phyloP scores from a whole-genome alignment of 1,140 invertebrate species.

The Drosophila malerkotliana region DNA sequence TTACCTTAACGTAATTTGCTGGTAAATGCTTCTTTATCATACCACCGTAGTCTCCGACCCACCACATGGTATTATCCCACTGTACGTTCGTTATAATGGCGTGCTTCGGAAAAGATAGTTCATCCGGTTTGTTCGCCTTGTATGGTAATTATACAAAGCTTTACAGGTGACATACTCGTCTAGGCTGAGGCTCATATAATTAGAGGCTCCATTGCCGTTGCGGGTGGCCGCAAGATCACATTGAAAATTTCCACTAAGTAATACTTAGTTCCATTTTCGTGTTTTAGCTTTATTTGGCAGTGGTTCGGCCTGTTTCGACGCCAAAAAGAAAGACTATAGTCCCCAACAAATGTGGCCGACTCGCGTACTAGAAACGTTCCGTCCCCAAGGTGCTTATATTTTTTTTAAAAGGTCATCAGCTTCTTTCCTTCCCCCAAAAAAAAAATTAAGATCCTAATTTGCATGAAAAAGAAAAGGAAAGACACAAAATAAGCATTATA shows the following conservation, averaged over 20 bases:
- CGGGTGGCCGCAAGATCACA: slow-evolving; percentile 85
- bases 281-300: slow-evolving; percentile 84
- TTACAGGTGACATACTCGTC: slow-evolving; percentile 85
- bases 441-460: neutral
- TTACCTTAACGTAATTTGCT: slow-evolving; percentile 94
- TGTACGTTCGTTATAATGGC: slow-evolving; percentile 98
- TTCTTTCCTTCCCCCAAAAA: slow-evolving; percentile 87
- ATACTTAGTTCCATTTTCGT: slow-evolving; percentile 62
- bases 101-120: slow-evolving; percentile 96
- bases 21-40: slow-evolving; percentile 97
- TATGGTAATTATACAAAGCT: slow-evolving; percentile 95
- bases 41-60: slow-evolving; percentile 97
- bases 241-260: neutral
- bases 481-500: too few species aligned
- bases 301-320: slow-evolving; percentile 95
- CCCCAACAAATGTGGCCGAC: slow-evolving; percentile 97
- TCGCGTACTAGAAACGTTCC: slow-evolving; percentile 97
- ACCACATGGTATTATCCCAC: slow-evolving; percentile 93
- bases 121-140: slow-evolving; percentile 93
- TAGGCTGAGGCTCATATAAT: slow-evolving; percentile 92
- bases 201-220: slow-evolving; percentile 90
- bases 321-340: slow-evolving; percentile 98
- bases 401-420: slow-evolving; percentile 89
- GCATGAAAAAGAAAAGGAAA: neutral
- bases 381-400: slow-evolving; percentile 90